Base-by-base conservation (phyloP, 2,797 vertebrate species). In the Champsocephalus gunnari region DNA sequence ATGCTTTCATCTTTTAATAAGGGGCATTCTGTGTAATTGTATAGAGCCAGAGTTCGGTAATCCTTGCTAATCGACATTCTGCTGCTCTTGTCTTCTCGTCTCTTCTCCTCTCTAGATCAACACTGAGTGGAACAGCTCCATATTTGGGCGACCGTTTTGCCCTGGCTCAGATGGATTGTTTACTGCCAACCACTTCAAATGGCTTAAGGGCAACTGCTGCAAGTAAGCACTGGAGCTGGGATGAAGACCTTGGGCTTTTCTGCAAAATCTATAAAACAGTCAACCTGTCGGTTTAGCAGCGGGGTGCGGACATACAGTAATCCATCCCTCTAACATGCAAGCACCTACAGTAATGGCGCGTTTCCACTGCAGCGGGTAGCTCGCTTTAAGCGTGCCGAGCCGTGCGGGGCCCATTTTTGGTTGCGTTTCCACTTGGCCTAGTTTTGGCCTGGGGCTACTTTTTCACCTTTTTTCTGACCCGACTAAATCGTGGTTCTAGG, bases 81-180 rank as follows among this genome's bases (percentile, higher is more conserved):
- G 53, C 45, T 28, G 50, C 50, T 43, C 24, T 19, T 21, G 16
- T 50, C 51, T 11, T 50, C 38, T 65, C 41, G 43, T 9, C 41
- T 65, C 51, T 21, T 24, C 50, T 59, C 48, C 67, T 57, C 80
- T 77, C 53, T 71, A 28, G 51, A 73, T 67, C 80, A 75, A 69
- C 83, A 62, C 66, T 4, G 79, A 84, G 77, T 71, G 67, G 75
- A 87, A 86, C 74, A 81, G 85, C 74, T 89, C 90, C 89, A 92
- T 92, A 89, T 91, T 92, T 87, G 90, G 91, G 75, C 58, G 86
- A 82, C 59, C 54, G n/a, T 47, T 75, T 73, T 72, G 79, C 59
- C 0, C 64, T 4, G 63, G 65, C 83, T 71, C 77, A 59, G 81
- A 85, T 61, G 54, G 73, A 79, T 49, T 84, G 84, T 89, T 90